Conservation (phyloP, 2,888 invertebrate species). For the Galerucella pusilla region DNA sequence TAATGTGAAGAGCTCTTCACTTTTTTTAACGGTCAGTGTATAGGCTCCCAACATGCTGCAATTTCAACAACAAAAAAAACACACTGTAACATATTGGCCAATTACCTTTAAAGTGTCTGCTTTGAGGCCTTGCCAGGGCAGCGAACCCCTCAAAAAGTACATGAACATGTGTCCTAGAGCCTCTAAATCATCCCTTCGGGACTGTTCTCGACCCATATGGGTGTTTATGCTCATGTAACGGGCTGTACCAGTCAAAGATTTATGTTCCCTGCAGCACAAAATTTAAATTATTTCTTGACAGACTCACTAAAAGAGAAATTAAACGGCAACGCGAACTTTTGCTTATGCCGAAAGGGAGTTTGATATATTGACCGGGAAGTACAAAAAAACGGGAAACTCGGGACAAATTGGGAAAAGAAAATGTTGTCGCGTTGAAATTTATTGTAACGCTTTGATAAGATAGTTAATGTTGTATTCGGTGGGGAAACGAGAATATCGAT, state of each 20-base stretch:
- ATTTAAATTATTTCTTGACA: conserved; percentile 21
- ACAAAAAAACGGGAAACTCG: not conserved
- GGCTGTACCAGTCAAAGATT: conserved; percentile 99
- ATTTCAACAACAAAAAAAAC: not conserved
- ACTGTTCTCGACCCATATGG: conserved; percentile 99
- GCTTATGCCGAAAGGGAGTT: not conserved
- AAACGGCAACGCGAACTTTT: not conserved
- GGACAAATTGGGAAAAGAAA: not conserved
- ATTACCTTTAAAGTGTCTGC: conserved; percentile 92
- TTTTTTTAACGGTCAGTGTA: no score
- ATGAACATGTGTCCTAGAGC: conserved; percentile 99
- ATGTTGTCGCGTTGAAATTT: not conserved
- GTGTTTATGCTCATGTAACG: conserved; percentile 99
- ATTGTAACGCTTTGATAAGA: no score
- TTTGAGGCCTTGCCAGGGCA: conserved; percentile 99
- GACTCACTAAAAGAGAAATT: conserved; percentile 22
- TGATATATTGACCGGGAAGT: not conserved
- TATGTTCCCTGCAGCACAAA: conserved; percentile 87
- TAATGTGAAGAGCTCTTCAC: no score
- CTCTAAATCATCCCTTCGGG: conserved; percentile 98
- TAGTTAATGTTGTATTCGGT: no score
- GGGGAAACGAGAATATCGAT: no score
- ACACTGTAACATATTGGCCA: not conserved
- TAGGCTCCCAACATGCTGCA: no score
- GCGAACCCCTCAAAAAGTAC: conserved; percentile 99